Evolutionary conservation across 2,113 vertebrate species (phyloP).

Genomic region (Astatoreochromis straeleni): DNA sequence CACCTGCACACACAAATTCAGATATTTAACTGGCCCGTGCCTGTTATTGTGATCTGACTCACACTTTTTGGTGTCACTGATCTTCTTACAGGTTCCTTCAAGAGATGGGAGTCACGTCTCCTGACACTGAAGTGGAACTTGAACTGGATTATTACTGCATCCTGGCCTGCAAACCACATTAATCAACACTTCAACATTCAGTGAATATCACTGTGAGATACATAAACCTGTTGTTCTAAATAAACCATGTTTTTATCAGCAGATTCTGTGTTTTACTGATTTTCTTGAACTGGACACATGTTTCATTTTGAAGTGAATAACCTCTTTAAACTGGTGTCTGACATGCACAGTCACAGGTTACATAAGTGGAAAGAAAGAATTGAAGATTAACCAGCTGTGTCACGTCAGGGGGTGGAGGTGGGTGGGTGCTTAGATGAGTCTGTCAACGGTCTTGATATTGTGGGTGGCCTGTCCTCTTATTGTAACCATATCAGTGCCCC

Average conservation of each 20-base stretch:
- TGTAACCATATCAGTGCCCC: not conserved
- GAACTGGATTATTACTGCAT: conserved; percentile 55
- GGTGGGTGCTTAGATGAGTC: not conserved
- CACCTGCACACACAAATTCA: not conserved
- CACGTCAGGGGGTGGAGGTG: not conserved
- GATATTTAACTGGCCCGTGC: not conserved
- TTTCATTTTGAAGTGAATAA: not conserved
- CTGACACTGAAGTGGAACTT: conserved; percentile 46
- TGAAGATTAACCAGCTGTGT: not conserved
- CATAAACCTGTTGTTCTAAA: not conserved
- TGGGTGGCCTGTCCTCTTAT: not conserved
- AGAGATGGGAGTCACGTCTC: conserved; percentile 61
- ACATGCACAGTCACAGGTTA: not conserved
- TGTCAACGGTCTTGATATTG: not conserved
- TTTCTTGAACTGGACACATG: not conserved
- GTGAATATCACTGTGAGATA: not conserved
- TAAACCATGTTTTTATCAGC: not conserved
- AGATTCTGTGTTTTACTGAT: not conserved
- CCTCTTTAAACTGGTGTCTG: not conserved
- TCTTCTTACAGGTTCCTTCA: conserved; percentile 51
- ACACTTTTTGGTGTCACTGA: not conserved
- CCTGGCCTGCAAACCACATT: conserved; percentile 62
- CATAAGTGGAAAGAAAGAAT: not conserved
- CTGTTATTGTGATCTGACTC: not conserved
- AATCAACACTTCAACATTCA: not conserved